Percentiles rank a stretch among this genome's conserved stretches.
Conservation (phyloP, 2,113 vertebrate species). For the Oryzias melastigma region DNA sequence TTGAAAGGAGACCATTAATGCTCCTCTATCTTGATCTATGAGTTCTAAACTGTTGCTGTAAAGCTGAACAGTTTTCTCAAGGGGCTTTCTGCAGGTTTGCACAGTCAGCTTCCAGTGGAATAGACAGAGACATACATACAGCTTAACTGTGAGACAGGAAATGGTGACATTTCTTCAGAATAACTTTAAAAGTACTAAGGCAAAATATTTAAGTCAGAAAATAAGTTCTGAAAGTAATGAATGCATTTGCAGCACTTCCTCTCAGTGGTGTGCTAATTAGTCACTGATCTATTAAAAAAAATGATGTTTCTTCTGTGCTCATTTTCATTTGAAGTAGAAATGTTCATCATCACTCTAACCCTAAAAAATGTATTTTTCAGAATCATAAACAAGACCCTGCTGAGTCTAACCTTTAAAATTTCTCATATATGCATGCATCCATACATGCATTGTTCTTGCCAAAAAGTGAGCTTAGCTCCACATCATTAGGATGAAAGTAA, state of each 20-base stretch:
- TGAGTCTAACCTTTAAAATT: not conserved
- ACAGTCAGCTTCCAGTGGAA: conserved; percentile 32
- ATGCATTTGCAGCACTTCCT: conserved; percentile 42
- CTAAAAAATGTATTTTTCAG: not conserved
- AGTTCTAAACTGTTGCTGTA: conserved; percentile 57
- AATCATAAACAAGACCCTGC: not conserved
- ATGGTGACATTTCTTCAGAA: conserved; percentile 47
- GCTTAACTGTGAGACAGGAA: conserved; percentile 32
- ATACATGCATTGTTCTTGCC: conserved; percentile 5
- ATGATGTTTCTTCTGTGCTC: too few species aligned
- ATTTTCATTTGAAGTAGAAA: too few species aligned
- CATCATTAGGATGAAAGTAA: not conserved
- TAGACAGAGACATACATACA: conserved; percentile 25
- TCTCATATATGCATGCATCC: conserved; percentile 3
- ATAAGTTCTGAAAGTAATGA: conserved; percentile 33
- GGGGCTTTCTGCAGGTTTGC: conserved; percentile 60
- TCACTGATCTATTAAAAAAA: not conserved
- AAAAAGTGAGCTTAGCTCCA: too few species aligned
- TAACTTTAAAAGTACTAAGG: conserved; percentile 25
- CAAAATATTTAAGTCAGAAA: conserved; percentile 27
- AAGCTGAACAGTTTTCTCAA: conserved; percentile 44
- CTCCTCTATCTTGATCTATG: conserved; percentile 37
- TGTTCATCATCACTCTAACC: not conserved
- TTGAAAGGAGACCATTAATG: conserved; percentile 58
- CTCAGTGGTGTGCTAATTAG: conserved; percentile 10